Base-by-base conservation (phyloP, 2,888 invertebrate genomes). In the Marasmarcha lunaedactyla region DNA sequence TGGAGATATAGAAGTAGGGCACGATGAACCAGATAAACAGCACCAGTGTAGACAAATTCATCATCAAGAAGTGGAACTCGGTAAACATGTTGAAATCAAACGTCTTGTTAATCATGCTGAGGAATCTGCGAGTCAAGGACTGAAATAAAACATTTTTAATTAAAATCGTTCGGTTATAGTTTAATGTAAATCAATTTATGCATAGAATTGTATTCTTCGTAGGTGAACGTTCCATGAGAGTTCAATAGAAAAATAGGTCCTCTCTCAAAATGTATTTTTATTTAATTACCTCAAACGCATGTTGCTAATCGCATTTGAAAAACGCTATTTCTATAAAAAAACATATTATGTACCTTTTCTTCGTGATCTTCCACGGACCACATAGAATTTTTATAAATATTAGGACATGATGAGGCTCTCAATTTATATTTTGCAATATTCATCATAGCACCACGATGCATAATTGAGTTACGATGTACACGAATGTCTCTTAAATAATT, bases 1-100 rank as follows among this genome's bases (percentile, higher is more conserved):
- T 93, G 26, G 93, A 90, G 47, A 97, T 87, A 73, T 95, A 97
- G 65, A 97, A 93, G 74, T 97, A 97, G 30, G 97, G 96, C 45
- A 97, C 93, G 59, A 98, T 97, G 69, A 93, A 94, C 93, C 95
- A 96, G 57, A 92, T 90, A 73, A 97, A 97, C 39, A 97, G 85
- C 42, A 96, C 86, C 50, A 95, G 87, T 42, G 95, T 96, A n/a
- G 95, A 94, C 10, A 96, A 59, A 45, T 94, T 93, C 84, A 96
- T 91, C 58, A 93, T 86, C 39, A 93, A 71, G 68, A 94, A 95
- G 60, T 93, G 92, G 40, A 90, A 83, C 60, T 93, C 92, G 47
- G 90, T 84, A 62, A 95, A 93, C 86, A 94, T 88, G 42, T 92
- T 91, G 69, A 94, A 92, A 68, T 95, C 94, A 58, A 91, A 88